These are phyloP conservation scores for Cerastoderma edule DNA, from an alignment of 2,888 invertebrate genomes.

Conservation along the genomic window DNA sequence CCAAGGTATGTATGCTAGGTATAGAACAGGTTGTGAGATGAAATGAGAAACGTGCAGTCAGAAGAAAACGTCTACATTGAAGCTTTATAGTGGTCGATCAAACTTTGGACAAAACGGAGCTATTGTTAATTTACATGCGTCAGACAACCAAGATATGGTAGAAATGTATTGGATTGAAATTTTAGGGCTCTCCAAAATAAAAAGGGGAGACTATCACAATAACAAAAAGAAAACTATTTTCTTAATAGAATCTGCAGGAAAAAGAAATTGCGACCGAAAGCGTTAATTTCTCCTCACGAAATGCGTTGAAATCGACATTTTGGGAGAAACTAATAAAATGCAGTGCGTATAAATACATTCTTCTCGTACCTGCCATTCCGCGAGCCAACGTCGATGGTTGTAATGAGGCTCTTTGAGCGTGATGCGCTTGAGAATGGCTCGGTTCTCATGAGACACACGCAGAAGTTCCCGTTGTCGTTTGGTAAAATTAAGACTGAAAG, in stretches of 20 bases:
- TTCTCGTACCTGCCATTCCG: slow-evolving; percentile 71
- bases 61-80: too few relatives aligned
- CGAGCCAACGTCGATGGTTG: slow-evolving; percentile 67
- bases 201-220: background rate
- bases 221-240: background rate
- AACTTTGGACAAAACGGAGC: too few relatives aligned
- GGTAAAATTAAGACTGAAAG: slow-evolving; percentile 76
- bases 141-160: too few relatives aligned
- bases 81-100: too few relatives aligned
- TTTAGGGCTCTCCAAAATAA: background rate
- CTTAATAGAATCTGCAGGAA: background rate
- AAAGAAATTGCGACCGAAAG: background rate
- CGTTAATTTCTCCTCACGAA: background rate
- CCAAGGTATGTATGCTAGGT: too few relatives aligned
- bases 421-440: slow-evolving; percentile 77
- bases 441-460: slow-evolving; percentile 78
- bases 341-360: background rate
- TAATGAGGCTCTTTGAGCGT: slow-evolving; percentile 73
- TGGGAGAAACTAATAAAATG: background rate
- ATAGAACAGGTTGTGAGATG: too few relatives aligned
- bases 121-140: too few relatives aligned
- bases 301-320: too few relatives aligned
- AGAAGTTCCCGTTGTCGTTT: slow-evolving; percentile 77
- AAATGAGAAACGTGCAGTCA: too few relatives aligned
- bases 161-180: too few relatives aligned